Percentiles rank a stretch among this genome's conserved stretches.
Conservation (phyloP, 2,113 vertebrate genomes). For the Podocnemis expansa region DNA sequence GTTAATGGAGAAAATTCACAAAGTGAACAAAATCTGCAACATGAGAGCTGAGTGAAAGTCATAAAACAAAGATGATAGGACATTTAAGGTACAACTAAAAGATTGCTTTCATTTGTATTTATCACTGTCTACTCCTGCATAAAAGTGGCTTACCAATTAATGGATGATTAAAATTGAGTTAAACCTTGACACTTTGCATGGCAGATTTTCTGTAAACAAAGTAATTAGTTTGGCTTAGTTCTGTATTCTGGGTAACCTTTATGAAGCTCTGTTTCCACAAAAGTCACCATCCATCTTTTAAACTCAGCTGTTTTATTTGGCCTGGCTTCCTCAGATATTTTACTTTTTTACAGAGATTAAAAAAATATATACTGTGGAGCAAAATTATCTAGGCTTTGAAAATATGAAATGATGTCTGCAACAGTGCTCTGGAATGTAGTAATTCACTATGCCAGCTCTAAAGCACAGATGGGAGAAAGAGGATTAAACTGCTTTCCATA, state of each 20-base stretch:
- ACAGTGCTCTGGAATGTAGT: constrained; percentile 40
- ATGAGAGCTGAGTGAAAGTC: constrained; percentile 37
- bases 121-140: constrained; percentile 33
- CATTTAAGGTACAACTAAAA: constrained; percentile 53
- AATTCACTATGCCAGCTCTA: constrained; percentile 60
- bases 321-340: constrained; percentile 60
- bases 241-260: constrained; percentile 26
- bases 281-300: constrained; percentile 34
- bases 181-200: constrained; percentile 48
- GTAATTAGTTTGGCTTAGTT: constrained; percentile 49
- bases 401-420: constrained; percentile 68
- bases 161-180: constrained; percentile 48
- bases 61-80: constrained; percentile 13
- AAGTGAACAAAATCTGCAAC: constrained; percentile 13
- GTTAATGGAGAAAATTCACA: constrained; percentile 39
- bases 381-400: constrained; percentile 65
- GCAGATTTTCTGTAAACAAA: constrained; percentile 48
- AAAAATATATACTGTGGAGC: constrained; percentile 55
- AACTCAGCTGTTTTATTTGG: constrained; percentile 40
- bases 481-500: constrained; percentile 76
- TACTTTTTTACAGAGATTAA: constrained; percentile 62
- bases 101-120: constrained; percentile 42
- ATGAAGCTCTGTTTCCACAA: constrained; percentile 7
- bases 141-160: constrained; percentile 61
- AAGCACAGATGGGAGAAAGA: constrained; percentile 74